These are phyloP conservation scores for Arenicola marina DNA, from an alignment of 2,888 invertebrate genomes.

Conservation along the genomic window DNA sequence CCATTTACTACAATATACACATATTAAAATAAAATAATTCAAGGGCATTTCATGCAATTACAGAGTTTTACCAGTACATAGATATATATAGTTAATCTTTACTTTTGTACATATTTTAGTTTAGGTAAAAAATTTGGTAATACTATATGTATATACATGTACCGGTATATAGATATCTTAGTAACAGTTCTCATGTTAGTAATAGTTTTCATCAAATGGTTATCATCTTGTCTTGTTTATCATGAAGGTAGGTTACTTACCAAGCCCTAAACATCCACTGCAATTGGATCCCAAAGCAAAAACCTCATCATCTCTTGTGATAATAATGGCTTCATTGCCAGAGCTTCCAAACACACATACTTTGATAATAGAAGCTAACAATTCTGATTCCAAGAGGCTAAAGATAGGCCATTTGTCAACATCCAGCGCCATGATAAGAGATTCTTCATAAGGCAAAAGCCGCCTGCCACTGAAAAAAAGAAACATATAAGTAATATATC, in stretches of 20 bases:
- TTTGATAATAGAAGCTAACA: constrained; percentile 64
- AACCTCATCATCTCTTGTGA: constrained; percentile 67
- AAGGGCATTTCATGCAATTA: not conserved
- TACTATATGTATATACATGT: not conserved
- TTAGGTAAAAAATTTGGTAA: not conserved
- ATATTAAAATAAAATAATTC: not conserved
- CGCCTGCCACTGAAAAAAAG: constrained; percentile 7
- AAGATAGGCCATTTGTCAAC: constrained; percentile 69
- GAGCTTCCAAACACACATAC: constrained; percentile 67
- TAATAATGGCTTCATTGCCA: constrained; percentile 68
- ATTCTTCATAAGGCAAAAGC: constrained; percentile 19
- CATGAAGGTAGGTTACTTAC: constrained; percentile 29
- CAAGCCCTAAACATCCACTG: constrained; percentile 66
- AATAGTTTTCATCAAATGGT: too few relatives aligned
- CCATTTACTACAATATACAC: too few relatives aligned
- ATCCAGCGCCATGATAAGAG: constrained; percentile 25
- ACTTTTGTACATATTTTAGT: not conserved
- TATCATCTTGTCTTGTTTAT: not conserved
- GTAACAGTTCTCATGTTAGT: not conserved
- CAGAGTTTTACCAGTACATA: too few relatives aligned
- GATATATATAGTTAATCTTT: not conserved
- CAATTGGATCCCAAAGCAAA: constrained; percentile 68
- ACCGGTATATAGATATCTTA: not conserved
- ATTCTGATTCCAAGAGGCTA: constrained; percentile 65
- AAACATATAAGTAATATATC: not conserved